phyloP scores from a whole-genome alignment of 2,113 vertebrate species.

The Lynx canadensis region DNA sequence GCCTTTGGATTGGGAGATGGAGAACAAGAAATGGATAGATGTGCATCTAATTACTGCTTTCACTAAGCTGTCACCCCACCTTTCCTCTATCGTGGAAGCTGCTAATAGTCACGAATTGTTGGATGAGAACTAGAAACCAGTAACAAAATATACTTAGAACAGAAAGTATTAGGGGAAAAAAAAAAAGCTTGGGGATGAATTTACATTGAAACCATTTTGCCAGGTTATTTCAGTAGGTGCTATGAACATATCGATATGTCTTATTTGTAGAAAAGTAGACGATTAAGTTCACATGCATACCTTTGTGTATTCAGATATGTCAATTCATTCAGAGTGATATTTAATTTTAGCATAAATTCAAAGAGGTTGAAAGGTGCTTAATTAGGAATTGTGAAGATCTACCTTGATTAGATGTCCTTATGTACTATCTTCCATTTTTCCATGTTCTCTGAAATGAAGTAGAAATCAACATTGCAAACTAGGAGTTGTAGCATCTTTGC shows the following conservation, averaged over 20 bases:
- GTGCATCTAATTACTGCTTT: background rate
- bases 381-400: background rate
- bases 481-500: conserved; percentile 2
- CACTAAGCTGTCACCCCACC: background rate
- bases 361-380: background rate
- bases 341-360: conserved; percentile 14
- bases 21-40: background rate
- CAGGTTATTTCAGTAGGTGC: background rate
- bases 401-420: background rate
- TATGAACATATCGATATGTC: background rate
- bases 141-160: background rate
- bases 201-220: background rate
- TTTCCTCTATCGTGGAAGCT: background rate
- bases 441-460: background rate
- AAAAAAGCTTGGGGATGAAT: background rate
- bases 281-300: background rate
- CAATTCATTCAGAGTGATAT: background rate
- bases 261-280: conserved; percentile 45
- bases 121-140: background rate
- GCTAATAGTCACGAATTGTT: background rate
- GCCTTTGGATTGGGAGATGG: background rate
- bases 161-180: background rate
- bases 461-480: conserved; percentile 1
- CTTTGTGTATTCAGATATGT: background rate
- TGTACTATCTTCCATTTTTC: background rate